Evolutionary conservation across 2,888 invertebrate genomes (phyloP).

Genomic region (Plemyria rubiginata): DNA sequence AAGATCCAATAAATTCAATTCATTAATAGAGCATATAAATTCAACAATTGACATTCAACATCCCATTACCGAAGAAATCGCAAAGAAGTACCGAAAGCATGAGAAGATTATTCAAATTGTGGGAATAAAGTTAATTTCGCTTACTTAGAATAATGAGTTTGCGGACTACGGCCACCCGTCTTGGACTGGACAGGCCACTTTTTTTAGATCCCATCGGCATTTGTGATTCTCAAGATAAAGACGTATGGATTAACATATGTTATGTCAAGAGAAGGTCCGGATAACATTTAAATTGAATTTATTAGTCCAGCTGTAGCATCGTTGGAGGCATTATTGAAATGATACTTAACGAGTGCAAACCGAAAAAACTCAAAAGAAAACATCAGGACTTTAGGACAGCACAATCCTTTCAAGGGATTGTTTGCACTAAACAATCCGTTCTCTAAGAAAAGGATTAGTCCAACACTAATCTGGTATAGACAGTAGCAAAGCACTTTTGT

Average conservation of each 20-base stretch:
- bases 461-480: slow-evolving; percentile 70
- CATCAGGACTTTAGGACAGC: slow-evolving; percentile 7
- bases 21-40: slow-evolving; percentile 74
- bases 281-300: slow-evolving; percentile 83
- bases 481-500: slow-evolving; percentile 68
- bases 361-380: slow-evolving; percentile 28
- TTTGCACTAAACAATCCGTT: slow-evolving; percentile 60
- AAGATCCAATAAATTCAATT: slow-evolving; percentile 71
- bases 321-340: slow-evolving; percentile 69
- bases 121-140: slow-evolving; percentile 82
- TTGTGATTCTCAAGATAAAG: slow-evolving; percentile 83
- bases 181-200: slow-evolving; percentile 69
- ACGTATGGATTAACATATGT: slow-evolving; percentile 84
- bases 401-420: slow-evolving; percentile 18
- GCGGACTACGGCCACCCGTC: slow-evolving; percentile 79
- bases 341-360: slow-evolving; percentile 43
- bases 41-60: slow-evolving; percentile 69
- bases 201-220: slow-evolving; percentile 72
- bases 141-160: slow-evolving; percentile 79
- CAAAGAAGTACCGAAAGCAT: slow-evolving; percentile 37
- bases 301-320: slow-evolving; percentile 74
- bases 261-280: slow-evolving; percentile 78
- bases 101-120: slow-evolving; percentile 76
- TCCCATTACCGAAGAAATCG: slow-evolving; percentile 59
- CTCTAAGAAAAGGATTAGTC: slow-evolving; percentile 65